Conservation (phyloP, 2,888 invertebrate species). For the Amphipoea lucens region DNA sequence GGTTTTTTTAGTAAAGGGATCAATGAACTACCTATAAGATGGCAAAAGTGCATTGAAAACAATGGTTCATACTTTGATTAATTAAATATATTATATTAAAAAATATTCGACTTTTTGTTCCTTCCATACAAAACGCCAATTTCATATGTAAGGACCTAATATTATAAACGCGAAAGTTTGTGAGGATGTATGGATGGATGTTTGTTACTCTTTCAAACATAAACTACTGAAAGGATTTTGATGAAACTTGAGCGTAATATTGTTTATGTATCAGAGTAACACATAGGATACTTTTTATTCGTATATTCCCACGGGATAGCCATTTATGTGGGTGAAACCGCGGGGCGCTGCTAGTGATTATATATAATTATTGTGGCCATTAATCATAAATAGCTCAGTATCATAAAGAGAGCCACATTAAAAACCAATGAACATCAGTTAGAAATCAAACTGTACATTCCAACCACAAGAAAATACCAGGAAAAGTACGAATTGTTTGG, state of each 20-base stretch:
- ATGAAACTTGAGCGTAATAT: not conserved
- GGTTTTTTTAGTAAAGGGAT: too few species aligned
- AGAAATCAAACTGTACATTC: not conserved
- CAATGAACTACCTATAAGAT: too few species aligned
- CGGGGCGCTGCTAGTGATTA: not conserved
- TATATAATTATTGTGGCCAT: not conserved
- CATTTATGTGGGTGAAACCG: too few species aligned
- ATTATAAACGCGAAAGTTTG: too few species aligned
- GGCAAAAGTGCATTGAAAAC: too few species aligned
- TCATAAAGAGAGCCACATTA: not conserved
- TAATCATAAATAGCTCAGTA: not conserved
- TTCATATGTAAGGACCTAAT: too few species aligned
- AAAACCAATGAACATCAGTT: constrained; percentile 4
- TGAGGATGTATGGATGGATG: not conserved
- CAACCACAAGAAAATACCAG: constrained; percentile 6
- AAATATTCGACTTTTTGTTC: too few species aligned
- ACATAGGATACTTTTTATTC: not conserved
- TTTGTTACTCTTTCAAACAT: not conserved
- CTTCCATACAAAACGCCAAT: too few species aligned
- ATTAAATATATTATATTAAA: too few species aligned
- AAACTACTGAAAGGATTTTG: not conserved
- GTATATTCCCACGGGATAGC: too few species aligned
- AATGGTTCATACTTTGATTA: too few species aligned
- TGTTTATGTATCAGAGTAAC: not conserved
- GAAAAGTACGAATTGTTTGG: constrained; percentile 10